phyloP scores from a whole-genome alignment of 2,797 vertebrate species.

The Thunnus albacares region DNA sequence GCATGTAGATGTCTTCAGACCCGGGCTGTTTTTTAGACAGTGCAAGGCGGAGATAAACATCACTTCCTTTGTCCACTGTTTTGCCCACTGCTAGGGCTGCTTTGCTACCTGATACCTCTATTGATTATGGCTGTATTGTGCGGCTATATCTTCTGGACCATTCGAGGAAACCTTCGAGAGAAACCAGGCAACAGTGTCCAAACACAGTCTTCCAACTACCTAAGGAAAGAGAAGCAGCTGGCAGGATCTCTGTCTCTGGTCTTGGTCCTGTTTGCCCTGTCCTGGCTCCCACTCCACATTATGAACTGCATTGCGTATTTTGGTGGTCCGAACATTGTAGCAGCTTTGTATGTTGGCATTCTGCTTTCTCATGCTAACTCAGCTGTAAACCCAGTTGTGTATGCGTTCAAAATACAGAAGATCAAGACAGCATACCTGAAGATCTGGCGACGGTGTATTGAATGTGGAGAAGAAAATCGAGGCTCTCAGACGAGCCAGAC shows the following conservation, averaged over 20 bases:
- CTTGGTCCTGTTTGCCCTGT: slow-evolving; percentile 88
- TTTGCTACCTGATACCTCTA: slow-evolving; percentile 80
- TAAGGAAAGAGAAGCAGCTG: slow-evolving; percentile 87
- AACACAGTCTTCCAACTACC: slow-evolving; percentile 75
- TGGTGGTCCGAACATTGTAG: rapidly evolving
- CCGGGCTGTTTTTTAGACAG: no score
- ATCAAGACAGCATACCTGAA: slow-evolving; percentile 86
- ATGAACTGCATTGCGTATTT: slow-evolving; percentile 86
- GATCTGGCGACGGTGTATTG: slow-evolving; percentile 70
- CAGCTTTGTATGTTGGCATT: slow-evolving; percentile 79
- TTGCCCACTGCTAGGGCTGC: no score
- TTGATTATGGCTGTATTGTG: slow-evolving; percentile 89
- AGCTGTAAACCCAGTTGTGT: slow-evolving; percentile 91
- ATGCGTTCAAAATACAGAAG: slow-evolving; percentile 90
- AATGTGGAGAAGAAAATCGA: slow-evolving; percentile 53
- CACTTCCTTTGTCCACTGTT: no score
- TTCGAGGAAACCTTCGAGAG: slow-evolving; percentile 82
- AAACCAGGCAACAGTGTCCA: slow-evolving; percentile 47
- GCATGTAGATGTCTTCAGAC: no score
- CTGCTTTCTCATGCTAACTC: slow-evolving; percentile 91
- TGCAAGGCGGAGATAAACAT: no score
- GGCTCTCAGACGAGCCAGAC: slow-evolving; percentile 55
- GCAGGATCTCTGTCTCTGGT: slow-evolving; percentile 90
- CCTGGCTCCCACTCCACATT: slow-evolving; percentile 91
- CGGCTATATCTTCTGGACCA: slow-evolving; percentile 83